Base-by-base conservation (phyloP, 2,113 vertebrate genomes). In the Ameiurus melas region DNA sequence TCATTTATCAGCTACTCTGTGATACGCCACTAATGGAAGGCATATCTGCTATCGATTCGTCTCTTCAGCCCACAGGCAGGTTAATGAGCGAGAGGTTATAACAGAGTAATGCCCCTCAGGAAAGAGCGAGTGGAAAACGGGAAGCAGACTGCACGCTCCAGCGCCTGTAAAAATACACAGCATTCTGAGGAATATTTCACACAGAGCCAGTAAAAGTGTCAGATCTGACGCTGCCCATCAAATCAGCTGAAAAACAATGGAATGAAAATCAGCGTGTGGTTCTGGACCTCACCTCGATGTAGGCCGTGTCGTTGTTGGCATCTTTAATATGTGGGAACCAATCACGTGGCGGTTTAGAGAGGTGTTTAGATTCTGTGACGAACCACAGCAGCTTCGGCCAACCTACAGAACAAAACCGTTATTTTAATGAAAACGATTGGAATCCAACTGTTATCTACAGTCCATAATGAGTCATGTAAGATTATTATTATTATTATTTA, bases 271-370 rank as follows among this genome's bases (percentile, higher is more conserved):
- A 64, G 27, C 16, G 47, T 55, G n/a, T 55, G 78, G 14, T 55
- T 73, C 7, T 9, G 25, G 19, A 27, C 25, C 84, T 87, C 89
- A 99, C 98, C 97, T 99, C 98, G 64, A 99, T 99, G 91, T 99
- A 99, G 25, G 98, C 98, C 0, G 98, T 99, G 96, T 99, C 98
- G 0, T 97, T 99, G 91, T 99, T 99, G 33, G 98, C 98, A 85
- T 99, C 98, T 89, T 99, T 99, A 93, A 99, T 98, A 94, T 99
- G 98, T 55, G 98, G 98, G 92, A 99, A 99, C 98, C 98, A 99
- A 88, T 99, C 98, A 91, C 98, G 95, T 85, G 98, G 98, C 0
- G 98, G 98, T 90, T 99, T 99, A 83, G 98, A 99, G 71, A 99
- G 96, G 85, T 99, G 98, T 92, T 99, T 99, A 0, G 98, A 99